Evolutionary conservation across 2,797 vertebrate species (phyloP).

Genomic region (Selene dorsalis): DNA sequence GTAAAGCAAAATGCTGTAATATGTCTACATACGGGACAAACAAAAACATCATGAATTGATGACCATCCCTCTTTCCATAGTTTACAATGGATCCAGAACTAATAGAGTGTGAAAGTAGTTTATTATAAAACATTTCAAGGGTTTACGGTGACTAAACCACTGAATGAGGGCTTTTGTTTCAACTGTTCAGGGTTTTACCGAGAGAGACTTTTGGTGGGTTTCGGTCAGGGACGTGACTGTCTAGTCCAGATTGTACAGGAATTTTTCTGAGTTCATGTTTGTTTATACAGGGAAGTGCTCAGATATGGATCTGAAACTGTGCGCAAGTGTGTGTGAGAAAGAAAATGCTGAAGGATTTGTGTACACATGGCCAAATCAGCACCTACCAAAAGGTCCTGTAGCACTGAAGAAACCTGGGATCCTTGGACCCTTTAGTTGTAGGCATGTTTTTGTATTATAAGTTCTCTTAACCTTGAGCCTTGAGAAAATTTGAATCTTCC

Average conservation of each 20-base stretch:
- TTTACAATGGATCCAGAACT: conserved; percentile 17
- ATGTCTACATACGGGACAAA: conserved; percentile 11
- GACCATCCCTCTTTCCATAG: conserved; percentile 24
- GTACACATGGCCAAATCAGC: conserved; percentile 14
- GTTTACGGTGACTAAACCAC: conserved; percentile 11
- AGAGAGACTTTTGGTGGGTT: conserved; percentile 26
- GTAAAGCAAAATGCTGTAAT: conserved; percentile 1
- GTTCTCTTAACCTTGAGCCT: not conserved
- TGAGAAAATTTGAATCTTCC: not conserved
- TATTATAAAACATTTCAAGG: conserved; percentile 30
- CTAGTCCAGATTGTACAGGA: conserved; percentile 39
- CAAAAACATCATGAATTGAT: conserved; percentile 34
- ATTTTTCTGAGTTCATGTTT: conserved; percentile 56
- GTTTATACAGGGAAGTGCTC: conserved; percentile 48
- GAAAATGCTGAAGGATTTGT: conserved; percentile 21
- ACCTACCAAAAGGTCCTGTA: conserved; percentile 18
- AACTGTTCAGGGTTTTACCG: conserved; percentile 47
- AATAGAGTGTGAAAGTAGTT: conserved; percentile 33
- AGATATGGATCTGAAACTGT: conserved; percentile 27
- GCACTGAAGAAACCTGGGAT: conserved; percentile 12
- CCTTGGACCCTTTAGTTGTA: not conserved
- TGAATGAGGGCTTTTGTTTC: conserved; percentile 56
- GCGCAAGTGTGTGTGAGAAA: conserved; percentile 14
- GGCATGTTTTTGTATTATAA: not conserved
- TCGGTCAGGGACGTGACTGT: conserved; percentile 40